Conservation (phyloP, 2,888 invertebrate species). For the Caenorhabditis uteleia region DNA sequence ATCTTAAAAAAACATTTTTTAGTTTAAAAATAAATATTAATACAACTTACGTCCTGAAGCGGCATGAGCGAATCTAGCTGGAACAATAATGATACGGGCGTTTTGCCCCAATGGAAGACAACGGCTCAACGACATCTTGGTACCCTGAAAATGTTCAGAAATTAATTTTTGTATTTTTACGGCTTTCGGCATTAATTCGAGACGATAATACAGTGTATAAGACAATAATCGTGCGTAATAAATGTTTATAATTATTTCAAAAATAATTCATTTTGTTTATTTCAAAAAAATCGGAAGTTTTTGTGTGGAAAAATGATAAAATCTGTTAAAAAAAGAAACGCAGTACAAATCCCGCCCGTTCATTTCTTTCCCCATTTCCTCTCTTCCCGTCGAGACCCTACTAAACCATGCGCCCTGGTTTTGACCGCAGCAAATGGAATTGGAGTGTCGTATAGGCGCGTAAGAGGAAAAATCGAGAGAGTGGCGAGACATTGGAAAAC, state of each 20-base stretch:
- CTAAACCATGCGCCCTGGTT: too few species aligned
- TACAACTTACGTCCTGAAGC: slow-evolving; percentile 41
- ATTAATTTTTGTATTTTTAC: neutral
- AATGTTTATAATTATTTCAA: neutral
- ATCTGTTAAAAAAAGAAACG: neutral
- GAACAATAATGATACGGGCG: slow-evolving; percentile 50
- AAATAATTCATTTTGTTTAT: too few species aligned
- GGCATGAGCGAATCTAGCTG: slow-evolving; percentile 49
- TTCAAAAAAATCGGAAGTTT: neutral
- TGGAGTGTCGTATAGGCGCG: too few species aligned
- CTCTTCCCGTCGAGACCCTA: neutral
- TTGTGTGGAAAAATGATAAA: neutral
- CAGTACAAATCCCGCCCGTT: slow-evolving; percentile 1
- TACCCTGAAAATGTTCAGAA: slow-evolving; percentile 25
- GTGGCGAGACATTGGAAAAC: too few species aligned
- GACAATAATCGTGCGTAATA: neutral
- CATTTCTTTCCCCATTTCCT: neutral
- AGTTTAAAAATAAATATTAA: neutral
- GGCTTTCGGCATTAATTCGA: neutral
- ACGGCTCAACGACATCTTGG: slow-evolving; percentile 58
- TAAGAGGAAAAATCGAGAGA: too few species aligned
- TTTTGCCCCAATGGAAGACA: slow-evolving; percentile 51
- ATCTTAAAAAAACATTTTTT: slow-evolving; percentile 14
- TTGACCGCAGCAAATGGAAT: too few species aligned
- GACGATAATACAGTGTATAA: neutral